Percentiles rank a stretch among this genome's conserved stretches.
Conservation (phyloP, 2,113 vertebrate genomes). For the Eupsittula cactorum region DNA sequence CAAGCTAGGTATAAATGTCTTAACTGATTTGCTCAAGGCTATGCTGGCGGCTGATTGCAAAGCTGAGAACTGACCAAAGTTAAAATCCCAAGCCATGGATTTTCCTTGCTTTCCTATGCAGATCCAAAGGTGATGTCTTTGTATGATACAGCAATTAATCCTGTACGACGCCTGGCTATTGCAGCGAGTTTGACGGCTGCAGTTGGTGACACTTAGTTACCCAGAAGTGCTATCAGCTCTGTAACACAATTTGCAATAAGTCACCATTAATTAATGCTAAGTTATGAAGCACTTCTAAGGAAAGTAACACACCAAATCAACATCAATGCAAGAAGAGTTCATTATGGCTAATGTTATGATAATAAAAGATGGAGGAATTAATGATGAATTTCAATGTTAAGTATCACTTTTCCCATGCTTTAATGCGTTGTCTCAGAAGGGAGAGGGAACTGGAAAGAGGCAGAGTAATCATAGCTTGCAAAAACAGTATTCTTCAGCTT, state of each 20-base stretch:
- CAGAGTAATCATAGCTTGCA: background rate
- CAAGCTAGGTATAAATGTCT: background rate
- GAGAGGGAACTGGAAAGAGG: background rate
- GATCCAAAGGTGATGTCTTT: background rate
- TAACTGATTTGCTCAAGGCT: background rate
- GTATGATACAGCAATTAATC: conserved; percentile 40
- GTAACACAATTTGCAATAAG: conserved; percentile 76
- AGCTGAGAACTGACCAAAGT: background rate
- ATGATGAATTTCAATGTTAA: conserved; percentile 66
- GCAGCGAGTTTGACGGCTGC: conserved; percentile 33
- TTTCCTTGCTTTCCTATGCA: background rate
- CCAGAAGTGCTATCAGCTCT: conserved; percentile 69
- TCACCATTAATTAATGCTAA: conserved; percentile 78
- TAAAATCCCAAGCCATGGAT: background rate
- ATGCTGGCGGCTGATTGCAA: background rate
- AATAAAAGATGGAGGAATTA: conserved; percentile 70
- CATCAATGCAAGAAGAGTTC: conserved; percentile 71
- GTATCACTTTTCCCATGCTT: conserved; percentile 64
- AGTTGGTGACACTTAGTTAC: conserved; percentile 64
- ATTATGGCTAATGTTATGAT: conserved; percentile 68
- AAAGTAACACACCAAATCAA: conserved; percentile 65
- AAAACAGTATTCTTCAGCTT: background rate
- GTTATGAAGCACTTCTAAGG: conserved; percentile 70
- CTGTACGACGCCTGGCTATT: background rate
- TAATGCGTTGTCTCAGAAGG: background rate